These are phyloP conservation scores for Ochropleura leucogaster DNA, from an alignment of 2,888 invertebrate species.

Conservation along the genomic window DNA sequence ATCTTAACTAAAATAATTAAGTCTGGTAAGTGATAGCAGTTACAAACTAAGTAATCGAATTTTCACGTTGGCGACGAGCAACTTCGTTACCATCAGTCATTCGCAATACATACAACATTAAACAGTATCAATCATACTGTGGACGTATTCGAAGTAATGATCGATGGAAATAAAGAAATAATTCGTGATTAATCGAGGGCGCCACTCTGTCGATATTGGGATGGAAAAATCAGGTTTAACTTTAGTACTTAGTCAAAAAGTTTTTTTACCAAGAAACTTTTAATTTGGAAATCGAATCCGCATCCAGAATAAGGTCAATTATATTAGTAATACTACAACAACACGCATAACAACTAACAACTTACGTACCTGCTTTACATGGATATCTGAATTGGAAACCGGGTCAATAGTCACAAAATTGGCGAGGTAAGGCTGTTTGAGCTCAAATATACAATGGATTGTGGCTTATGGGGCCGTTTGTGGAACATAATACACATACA, in stretches of 20 bases:
- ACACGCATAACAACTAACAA: conserved; percentile 33
- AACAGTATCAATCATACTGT: conserved; percentile 64
- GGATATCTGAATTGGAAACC: conserved; percentile 61
- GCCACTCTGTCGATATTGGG: conserved; percentile 41
- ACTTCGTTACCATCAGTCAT: conserved; percentile 38
- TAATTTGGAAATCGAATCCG: not conserved
- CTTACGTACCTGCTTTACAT: conserved; percentile 60
- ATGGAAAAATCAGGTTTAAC: conserved; percentile 27
- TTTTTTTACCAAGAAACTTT: conserved; percentile 19
- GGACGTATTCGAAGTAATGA: conserved; percentile 54
- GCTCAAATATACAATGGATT: conserved; percentile 61
- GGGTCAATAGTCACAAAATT: conserved; percentile 65
- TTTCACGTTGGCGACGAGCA: conserved; percentile 28
- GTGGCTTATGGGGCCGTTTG: conserved; percentile 55
- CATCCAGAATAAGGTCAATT: conserved; percentile 4
- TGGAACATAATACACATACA: conserved; percentile 60
- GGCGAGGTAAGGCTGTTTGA: conserved; percentile 60
- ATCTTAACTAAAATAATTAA: conserved; percentile 3
- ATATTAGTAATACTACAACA: conserved; percentile 36
- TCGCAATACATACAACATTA: conserved; percentile 51
- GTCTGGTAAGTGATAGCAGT: conserved; percentile 21
- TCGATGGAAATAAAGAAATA: conserved; percentile 64
- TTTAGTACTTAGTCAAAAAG: conserved; percentile 27
- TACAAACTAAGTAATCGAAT: conserved; percentile 26
- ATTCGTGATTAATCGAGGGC: conserved; percentile 58